Evolutionary conservation across 2,113 vertebrate species (phyloP).

Genomic region (Heliornis fulica): DNA sequence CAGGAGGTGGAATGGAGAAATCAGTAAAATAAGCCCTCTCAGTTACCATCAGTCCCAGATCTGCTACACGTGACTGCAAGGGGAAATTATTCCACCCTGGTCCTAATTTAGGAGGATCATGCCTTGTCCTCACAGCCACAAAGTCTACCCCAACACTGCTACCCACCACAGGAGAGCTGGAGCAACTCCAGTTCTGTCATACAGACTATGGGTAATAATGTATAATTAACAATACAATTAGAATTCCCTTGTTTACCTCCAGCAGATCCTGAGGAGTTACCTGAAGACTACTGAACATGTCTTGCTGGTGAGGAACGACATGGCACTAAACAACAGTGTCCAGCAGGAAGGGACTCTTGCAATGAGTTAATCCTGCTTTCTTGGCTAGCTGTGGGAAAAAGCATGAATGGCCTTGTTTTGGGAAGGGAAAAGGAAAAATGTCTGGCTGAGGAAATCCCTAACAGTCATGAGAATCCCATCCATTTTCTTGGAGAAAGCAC

Average conservation of each 20-base stretch:
- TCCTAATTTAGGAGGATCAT: not conserved
- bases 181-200: not conserved
- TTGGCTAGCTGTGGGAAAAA: not conserved
- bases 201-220: not conserved
- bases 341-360: not conserved
- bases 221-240: not conserved
- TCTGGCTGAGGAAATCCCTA: not conserved
- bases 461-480: no score
- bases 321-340: not conserved
- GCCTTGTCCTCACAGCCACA: not conserved
- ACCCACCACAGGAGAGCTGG: not conserved
- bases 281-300: not conserved
- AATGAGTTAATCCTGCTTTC: not conserved
- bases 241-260: not conserved
- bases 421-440: not conserved
- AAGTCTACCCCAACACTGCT: not conserved
- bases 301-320: accelerated
- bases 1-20: not conserved
- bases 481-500: not conserved
- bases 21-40: not conserved
- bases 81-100: not conserved
- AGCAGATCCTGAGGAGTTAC: not conserved
- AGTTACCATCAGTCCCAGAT: not conserved
- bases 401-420: not conserved
- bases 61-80: not conserved